Conservation (phyloP, 2,797 vertebrate genomes). For the Xenopus petersii region DNA sequence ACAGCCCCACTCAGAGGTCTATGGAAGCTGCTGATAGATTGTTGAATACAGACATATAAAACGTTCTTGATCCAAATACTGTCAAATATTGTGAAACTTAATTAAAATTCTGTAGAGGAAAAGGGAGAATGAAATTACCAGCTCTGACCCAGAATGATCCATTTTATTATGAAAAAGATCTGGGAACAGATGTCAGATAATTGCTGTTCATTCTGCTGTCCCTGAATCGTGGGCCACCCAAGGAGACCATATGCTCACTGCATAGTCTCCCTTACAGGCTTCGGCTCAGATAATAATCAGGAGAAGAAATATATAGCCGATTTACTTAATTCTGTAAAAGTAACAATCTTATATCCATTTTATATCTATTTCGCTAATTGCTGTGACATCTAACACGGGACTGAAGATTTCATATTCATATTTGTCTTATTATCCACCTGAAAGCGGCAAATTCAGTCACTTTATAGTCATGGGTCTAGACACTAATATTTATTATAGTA, state of each 20-base stretch:
- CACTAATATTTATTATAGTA: too few relatives aligned
- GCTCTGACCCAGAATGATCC: constrained; percentile 1
- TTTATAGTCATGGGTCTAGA: too few relatives aligned
- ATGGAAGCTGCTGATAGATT: too few relatives aligned
- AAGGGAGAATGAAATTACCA: not conserved
- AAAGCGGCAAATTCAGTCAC: too few relatives aligned
- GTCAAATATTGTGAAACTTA: not conserved
- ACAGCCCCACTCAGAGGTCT: too few relatives aligned
- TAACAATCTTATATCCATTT: too few relatives aligned
- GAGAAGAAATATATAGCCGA: not conserved
- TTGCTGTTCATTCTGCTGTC: constrained; percentile 18
- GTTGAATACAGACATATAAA: too few relatives aligned
- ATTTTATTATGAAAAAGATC: constrained; percentile 16
- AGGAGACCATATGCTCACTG: constrained; percentile 22
- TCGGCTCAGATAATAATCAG: not conserved
- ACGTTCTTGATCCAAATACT: too few relatives aligned
- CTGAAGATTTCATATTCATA: too few relatives aligned
- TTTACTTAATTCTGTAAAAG: not conserved
- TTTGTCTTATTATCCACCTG: too few relatives aligned
- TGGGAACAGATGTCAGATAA: constrained; percentile 38
- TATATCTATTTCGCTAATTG: too few relatives aligned
- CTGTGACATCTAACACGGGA: too few relatives aligned
- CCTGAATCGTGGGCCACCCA: constrained; percentile 11
- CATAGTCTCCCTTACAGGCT: constrained; percentile 1
- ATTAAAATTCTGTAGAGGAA: not conserved